Conservation (phyloP, 2,888 invertebrate genomes). For the Amiota communis region DNA sequence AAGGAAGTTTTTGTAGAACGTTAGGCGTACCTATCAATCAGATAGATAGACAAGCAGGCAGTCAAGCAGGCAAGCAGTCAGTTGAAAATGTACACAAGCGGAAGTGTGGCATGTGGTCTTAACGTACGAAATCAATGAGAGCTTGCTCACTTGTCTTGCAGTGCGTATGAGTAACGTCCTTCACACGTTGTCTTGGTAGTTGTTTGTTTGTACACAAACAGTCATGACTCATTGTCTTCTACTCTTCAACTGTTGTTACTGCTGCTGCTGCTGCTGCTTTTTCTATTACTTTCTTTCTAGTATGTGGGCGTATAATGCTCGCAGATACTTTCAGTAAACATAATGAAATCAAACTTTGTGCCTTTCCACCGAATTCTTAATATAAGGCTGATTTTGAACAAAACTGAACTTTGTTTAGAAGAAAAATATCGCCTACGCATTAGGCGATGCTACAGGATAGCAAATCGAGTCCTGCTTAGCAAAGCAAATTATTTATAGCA, state of each 20-base stretch:
- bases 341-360: background rate
- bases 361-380: no score
- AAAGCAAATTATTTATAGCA: background rate
- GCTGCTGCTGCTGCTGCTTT: background rate
- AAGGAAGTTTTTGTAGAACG: background rate
- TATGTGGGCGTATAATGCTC: background rate
- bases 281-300: background rate
- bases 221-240: background rate
- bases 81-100: no score
- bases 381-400: no score
- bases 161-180: no score
- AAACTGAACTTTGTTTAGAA: no score
- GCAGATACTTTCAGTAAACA: background rate
- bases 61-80: background rate
- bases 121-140: background rate
- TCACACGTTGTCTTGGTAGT: background rate
- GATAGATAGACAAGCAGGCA: background rate
- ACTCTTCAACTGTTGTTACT: background rate
- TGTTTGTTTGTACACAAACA: background rate
- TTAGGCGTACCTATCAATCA: slow-evolving; percentile 3
- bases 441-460: background rate
- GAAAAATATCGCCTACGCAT: background rate
- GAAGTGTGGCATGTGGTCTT: background rate
- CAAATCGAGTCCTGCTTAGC: background rate
- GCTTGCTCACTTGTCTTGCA: background rate